Base-by-base conservation (phyloP, 2,797 vertebrate genomes). In the Chaunax sp. region DNA sequence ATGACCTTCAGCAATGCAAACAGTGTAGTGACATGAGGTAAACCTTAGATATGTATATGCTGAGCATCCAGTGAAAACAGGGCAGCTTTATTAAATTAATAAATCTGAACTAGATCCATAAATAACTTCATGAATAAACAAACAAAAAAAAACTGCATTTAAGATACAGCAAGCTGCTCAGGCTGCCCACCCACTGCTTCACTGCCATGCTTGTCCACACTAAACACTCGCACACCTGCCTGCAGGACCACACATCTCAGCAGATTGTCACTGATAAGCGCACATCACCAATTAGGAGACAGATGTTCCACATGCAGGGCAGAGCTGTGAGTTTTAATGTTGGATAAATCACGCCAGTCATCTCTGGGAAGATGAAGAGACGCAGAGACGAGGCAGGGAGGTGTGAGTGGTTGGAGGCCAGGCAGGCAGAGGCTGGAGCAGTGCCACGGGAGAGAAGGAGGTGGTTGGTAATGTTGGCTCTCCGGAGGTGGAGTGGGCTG, bases 401-500 rank as follows among this genome's bases (percentile, higher is more conserved):
- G 81, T 81, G 76, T 77, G 78, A 81, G 77, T 62, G 78, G 81
- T 77, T 60, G 81, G 75, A 79, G 76, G 78, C 74, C 80, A 61
- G 62, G 63, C 80, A 61, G 62, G 63, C 64, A 75, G 73, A 63
- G 64, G 68, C 80, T 91, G 90, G 90, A 91, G 65, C 38, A 14
- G 70, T 86, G 90, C 90, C 90, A 89, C 44, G 19, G 11, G 26
- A 72, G 72, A 78, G 60, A 64, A 84, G 85, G 86, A 83, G 88
- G 88, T 76, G 87, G 88, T 81, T 87, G 86, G 69, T 89, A 85
- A 87, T 88, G 84, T 80, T 84, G 80, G 78, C 78, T 81, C 46
- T 69, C 54, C 16, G 90, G 84, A 79, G 90, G 90, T 30, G 89
- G 90, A 82, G 90, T 90, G 88, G 88, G 90, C 76, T 0, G 82